Base-by-base conservation (phyloP, 1,140 invertebrate species). In the Drosophila kohkoa region DNA sequence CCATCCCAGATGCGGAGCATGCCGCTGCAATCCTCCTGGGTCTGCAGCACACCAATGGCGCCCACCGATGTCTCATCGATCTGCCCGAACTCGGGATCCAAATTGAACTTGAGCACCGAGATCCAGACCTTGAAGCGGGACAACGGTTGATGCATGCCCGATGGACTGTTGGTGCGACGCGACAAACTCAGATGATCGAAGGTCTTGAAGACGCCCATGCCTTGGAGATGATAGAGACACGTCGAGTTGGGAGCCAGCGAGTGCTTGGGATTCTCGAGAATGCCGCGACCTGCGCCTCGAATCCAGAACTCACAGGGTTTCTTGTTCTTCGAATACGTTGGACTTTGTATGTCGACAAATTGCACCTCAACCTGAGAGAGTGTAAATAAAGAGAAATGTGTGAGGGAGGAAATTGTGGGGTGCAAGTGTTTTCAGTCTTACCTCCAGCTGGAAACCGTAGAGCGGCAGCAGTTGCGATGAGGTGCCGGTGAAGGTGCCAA, bases 361-460 rank as follows among this genome's bases (percentile, higher is more conserved):
- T 95, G 95, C 15, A 97, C 96, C 95, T 97, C 92, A 72, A 94
- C 94, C 90, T 88, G 70, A 20, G 20, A 4, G 20, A 15, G n/a
- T n/a, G 16, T 25, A 6, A 49, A 13, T 1, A 15, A 58, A 32
- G 25, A 20, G 1, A 3, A 15, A 58, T 0, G 25, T 28, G 1
- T 49, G 28, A 59, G 45, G 52, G 58, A 64, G 55, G n/a, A 41
- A 7, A n/a, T 11, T 45, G 11, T 20, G 11, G 1, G n/a, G 35
- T 1, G 1, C 0, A 2, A 28, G 5, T 5, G 52, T 41, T 8
- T 15, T 5, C 32, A n/a, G 7, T 28, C 96, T 95, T 71, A 98
- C 96, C 94, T 98, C 96, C 45, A 98, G 93, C 85, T 98, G 97
- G 92, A 98, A 98, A 55, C 97, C 97, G 91, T 97, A 96, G 30